A percentile compares a stretch with the other conserved stretches of the same genome.
These are phyloP conservation scores for Sebastes paucispinis DNA, from an alignment of 2,797 vertebrate species.

Conservation along the genomic window DNA sequence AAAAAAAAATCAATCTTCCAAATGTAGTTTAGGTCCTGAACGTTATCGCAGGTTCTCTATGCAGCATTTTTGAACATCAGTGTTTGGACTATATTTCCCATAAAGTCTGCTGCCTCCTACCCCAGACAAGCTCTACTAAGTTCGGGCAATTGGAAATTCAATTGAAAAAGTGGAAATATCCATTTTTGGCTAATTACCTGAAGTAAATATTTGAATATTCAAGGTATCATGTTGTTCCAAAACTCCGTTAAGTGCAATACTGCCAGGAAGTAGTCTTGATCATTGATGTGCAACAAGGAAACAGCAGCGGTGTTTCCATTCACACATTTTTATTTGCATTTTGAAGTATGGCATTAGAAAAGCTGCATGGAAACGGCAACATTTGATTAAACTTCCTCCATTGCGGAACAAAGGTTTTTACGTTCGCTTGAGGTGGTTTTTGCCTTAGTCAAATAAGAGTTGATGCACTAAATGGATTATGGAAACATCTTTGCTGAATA, in stretches of 20 bases:
- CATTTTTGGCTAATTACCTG: neutral
- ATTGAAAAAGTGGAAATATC: neutral
- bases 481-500: neutral
- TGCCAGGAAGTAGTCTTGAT: neutral
- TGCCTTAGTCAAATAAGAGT: neutral
- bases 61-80: neutral
- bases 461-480: neutral
- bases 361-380: neutral
- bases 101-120: neutral
- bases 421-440: too few species aligned
- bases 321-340: neutral
- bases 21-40: neutral
- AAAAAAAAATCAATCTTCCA: neutral
- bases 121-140: neutral
- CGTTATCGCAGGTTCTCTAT: neutral
- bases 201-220: neutral
- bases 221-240: neutral
- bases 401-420: rapidly evolving
- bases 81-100: constrained; percentile 8
- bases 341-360: neutral
- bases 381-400: neutral
- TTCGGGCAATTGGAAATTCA: too few species aligned
- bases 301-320: neutral
- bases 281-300: neutral
- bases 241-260: neutral